Percentiles rank a stretch among this genome's conserved stretches.
These are phyloP conservation scores for Salticus scenicus DNA, from an alignment of 2,888 invertebrate genomes.

Conservation along the genomic window DNA sequence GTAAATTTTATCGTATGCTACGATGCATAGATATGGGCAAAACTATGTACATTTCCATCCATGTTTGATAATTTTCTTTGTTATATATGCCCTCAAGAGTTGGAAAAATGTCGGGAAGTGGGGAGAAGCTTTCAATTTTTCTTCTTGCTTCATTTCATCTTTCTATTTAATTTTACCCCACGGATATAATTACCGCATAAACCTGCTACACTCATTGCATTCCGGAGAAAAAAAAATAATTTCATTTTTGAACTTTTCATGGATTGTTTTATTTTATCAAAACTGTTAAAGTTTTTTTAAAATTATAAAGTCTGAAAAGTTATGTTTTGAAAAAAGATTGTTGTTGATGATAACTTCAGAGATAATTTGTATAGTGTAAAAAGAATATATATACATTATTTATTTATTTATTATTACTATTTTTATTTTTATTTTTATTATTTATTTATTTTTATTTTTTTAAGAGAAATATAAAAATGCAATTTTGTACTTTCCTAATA, in stretches of 20 bases:
- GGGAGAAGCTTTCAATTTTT: background rate
- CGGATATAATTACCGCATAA: slow-evolving; percentile 34
- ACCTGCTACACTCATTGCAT: background rate
- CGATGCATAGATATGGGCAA: background rate
- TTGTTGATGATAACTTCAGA: too few relatives aligned
- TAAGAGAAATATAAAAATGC: too few relatives aligned
- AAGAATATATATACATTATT: too few relatives aligned
- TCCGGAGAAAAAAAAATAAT: background rate
- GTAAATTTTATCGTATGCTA: background rate
- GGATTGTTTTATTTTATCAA: background rate
- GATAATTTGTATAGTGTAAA: too few relatives aligned
- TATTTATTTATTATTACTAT: too few relatives aligned
- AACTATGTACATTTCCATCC: background rate
- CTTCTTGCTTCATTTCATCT: background rate
- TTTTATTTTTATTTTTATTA: too few relatives aligned
- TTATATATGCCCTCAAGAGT: background rate
- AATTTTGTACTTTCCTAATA: too few relatives aligned
- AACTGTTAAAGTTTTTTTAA: background rate
- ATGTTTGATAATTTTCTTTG: background rate
- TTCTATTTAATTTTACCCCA: slow-evolving; percentile 5
- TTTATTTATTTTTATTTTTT: too few relatives aligned
- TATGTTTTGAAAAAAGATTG: too few relatives aligned
- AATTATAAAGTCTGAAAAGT: too few relatives aligned
- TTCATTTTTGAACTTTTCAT: background rate
- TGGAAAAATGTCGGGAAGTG: background rate